Conservation (phyloP, 2,888 invertebrate species). For the Epistrophe grossulariae region DNA sequence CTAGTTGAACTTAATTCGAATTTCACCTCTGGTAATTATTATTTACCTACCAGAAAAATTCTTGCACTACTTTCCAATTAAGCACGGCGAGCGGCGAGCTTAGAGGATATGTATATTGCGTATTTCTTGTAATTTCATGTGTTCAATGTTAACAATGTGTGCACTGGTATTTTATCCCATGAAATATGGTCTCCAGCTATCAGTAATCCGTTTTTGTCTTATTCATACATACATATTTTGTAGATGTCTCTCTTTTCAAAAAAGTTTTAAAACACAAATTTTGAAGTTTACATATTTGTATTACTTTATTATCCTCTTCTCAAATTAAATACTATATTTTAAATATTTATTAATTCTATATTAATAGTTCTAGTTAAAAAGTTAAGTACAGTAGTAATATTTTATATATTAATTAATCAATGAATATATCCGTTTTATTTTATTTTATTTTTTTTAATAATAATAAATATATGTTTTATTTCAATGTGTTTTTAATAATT, state of each 20-base stretch:
- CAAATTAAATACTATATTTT: conserved; percentile 73
- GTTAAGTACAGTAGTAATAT: conserved; percentile 75
- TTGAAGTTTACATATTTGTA: conserved; percentile 70
- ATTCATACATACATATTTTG: not conserved
- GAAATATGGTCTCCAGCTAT: no score
- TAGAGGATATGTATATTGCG: no score
- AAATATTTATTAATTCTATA: conserved; percentile 73
- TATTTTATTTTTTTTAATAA: conserved; percentile 27
- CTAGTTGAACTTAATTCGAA: no score
- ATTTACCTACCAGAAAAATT: no score
- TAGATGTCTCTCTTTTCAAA: not conserved
- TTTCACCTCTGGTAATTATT: no score
- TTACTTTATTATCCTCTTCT: conserved; percentile 71
- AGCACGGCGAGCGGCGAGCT: no score
- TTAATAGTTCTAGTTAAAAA: conserved; percentile 74
- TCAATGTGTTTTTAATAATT: conserved; percentile 58
- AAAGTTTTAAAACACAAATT: not conserved
- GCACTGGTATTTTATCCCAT: no score
- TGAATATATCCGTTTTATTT: conserved; percentile 61
- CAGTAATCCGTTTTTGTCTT: no score
- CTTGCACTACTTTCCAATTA: no score
- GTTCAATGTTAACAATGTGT: no score
- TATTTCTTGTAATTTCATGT: no score
- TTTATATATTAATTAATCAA: conserved; percentile 67
- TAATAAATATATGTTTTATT: conserved; percentile 51